Conservation (phyloP, 2,797 vertebrate species). For the Rachycentron canadum region DNA sequence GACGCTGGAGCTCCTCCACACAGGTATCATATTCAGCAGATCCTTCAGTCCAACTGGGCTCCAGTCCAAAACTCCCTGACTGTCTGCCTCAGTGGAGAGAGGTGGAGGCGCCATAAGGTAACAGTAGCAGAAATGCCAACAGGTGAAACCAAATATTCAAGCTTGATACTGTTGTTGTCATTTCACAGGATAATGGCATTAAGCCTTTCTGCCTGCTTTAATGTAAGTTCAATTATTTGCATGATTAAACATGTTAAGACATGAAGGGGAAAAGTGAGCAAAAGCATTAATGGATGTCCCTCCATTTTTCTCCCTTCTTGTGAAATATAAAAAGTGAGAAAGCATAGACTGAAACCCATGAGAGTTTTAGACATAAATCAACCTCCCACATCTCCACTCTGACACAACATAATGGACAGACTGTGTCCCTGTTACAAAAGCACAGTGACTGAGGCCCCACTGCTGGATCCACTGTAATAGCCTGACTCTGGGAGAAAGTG, state of each 20-base stretch:
- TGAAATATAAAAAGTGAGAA: slow-evolving; percentile 57
- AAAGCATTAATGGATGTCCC: slow-evolving; percentile 41
- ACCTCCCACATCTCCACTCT: slow-evolving; percentile 66
- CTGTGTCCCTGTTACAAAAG: slow-evolving; percentile 62
- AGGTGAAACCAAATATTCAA: slow-evolving; percentile 93
- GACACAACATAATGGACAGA: slow-evolving; percentile 70
- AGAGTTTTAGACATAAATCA: slow-evolving; percentile 71
- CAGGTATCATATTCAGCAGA: slow-evolving; percentile 91
- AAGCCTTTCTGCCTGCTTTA: slow-evolving; percentile 47
- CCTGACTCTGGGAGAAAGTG: slow-evolving; percentile 62
- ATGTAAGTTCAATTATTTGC: slow-evolving; percentile 49
- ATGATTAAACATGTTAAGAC: slow-evolving; percentile 59
- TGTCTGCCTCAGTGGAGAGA: slow-evolving; percentile 89
- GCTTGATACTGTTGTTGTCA: slow-evolving; percentile 85
- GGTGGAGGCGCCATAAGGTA: slow-evolving; percentile 92
- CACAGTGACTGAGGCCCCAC: slow-evolving; percentile 55
- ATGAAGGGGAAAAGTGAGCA: slow-evolving; percentile 19
- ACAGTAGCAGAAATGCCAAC: slow-evolving; percentile 90
- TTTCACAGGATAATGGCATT: slow-evolving; percentile 61
- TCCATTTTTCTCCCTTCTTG: slow-evolving; percentile 9
- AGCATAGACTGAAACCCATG: slow-evolving; percentile 58
- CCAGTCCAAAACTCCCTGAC: slow-evolving; percentile 88
- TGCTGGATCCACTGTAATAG: slow-evolving; percentile 68
- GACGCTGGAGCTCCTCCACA: slow-evolving; percentile 88
- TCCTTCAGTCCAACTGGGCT: slow-evolving; percentile 88